phyloP scores from a whole-genome alignment of 1,140 invertebrate species.

The Bombus sibiricus region DNA sequence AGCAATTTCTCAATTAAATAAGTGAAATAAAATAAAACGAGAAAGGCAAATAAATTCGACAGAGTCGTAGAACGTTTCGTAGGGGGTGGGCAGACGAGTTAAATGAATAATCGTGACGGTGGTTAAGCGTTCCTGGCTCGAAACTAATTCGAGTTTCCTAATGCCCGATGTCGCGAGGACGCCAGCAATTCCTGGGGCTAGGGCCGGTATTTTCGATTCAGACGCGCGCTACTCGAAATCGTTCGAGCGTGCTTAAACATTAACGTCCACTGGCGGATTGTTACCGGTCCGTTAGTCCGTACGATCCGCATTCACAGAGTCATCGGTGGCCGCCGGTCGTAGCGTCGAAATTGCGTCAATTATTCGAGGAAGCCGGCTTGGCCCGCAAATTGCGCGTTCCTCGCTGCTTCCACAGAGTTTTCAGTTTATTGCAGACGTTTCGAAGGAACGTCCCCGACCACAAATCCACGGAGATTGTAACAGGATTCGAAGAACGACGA shows the following conservation, averaged over 20 bases:
- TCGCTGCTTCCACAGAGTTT: conserved; percentile 19
- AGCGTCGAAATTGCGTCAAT: conserved; percentile 67
- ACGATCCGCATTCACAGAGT: conserved; percentile 58
- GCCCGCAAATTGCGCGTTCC: conserved; percentile 61
- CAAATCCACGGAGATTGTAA: too few species aligned
- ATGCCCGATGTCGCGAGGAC: conserved; percentile 5
- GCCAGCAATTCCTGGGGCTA: neutral
- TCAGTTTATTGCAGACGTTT: conserved; percentile 42
- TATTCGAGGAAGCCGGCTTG: conserved; percentile 61
- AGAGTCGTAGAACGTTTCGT: neutral
- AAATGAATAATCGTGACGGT: neutral
- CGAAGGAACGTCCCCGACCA: neutral
- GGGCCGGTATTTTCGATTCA: conserved; percentile 35
- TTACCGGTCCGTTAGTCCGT: conserved; percentile 37
- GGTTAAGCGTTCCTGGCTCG: neutral
- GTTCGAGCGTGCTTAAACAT: conserved; percentile 36
- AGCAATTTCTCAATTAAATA: too few species aligned
- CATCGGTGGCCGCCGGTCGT: conserved; percentile 49
- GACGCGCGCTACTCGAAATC: conserved; percentile 15
- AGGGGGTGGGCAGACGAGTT: neutral
- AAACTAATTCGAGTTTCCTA: conserved; percentile 9
- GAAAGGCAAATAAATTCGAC: neutral
- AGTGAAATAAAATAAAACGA: neutral
- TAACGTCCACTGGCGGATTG: conserved; percentile 31
- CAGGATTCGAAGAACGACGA: neutral